Evolutionary conservation across 2,797 vertebrate species (phyloP).

Genomic region (Chromobotia macracanthus): DNA sequence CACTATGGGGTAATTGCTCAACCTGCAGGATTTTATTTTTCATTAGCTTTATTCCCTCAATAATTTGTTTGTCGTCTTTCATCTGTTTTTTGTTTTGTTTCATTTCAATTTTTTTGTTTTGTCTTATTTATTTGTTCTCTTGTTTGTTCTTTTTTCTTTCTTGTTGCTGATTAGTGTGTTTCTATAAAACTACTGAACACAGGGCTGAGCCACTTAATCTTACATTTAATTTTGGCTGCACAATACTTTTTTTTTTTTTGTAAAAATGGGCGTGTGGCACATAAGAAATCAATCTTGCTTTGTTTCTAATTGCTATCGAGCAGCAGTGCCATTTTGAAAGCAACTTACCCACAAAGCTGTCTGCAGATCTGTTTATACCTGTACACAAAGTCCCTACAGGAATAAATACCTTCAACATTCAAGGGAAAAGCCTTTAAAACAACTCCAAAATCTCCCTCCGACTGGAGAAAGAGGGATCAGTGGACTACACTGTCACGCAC

Average conservation of each 20-base stretch:
- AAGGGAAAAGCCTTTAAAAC: conserved; percentile 39
- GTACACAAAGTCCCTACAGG: conserved; percentile 14
- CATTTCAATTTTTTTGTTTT: background rate
- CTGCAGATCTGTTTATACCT: conserved; percentile 35
- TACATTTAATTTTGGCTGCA: too few species aligned
- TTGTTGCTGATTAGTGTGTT: conserved; percentile 7
- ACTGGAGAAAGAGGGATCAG: conserved; percentile 43
- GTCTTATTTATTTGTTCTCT: conserved; percentile 49
- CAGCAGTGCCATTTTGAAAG: conserved; percentile 3
- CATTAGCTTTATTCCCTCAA: background rate
- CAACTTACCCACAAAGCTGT: conserved; percentile 5
- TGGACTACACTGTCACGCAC: conserved; percentile 56
- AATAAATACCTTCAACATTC: conserved; percentile 42
- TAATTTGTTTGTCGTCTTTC: background rate
- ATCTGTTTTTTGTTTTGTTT: background rate
- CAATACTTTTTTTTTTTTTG: too few species aligned
- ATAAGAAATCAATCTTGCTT: conserved; percentile 45
- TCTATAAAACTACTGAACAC: conserved; percentile 14
- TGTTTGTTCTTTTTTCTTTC: background rate
- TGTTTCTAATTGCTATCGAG: conserved; percentile 27
- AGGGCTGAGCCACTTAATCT: background rate
- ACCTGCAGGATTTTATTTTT: conserved; percentile 33
- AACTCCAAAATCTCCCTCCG: conserved; percentile 49
- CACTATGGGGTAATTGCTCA: conserved; percentile 48
- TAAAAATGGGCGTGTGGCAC: background rate